Evolutionary conservation across 2,888 invertebrate species (phyloP), one percentile per base, ranked within the genome.

Genomic region (Eumacrocentrus americanus): DNA sequence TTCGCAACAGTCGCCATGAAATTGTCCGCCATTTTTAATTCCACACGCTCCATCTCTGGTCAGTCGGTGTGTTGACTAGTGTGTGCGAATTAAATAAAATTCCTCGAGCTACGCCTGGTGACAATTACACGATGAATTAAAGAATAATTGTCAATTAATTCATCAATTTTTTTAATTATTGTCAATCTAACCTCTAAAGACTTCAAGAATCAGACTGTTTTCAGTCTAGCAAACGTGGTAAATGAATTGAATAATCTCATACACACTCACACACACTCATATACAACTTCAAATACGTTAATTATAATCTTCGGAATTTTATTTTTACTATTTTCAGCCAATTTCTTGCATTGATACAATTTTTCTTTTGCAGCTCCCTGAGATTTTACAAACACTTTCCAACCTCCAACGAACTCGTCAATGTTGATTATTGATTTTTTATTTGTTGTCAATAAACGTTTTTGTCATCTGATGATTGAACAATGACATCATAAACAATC

Each of bases 401-500:
- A n/a, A n/a, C n/a, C n/a, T n/a, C n/a, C n/a, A n/a, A n/a, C n/a
- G n/a, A n/a, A n/a, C 29, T 6, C 29, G 9, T 29, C 29, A 29
- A 29, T 29, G 4, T 29, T 29, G 9, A 29, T 23, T 23, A 12
- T 12, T 23, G 12, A 22, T 42, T 18, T 23, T 23, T 14, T 6
- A 3, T 6, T 23, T 2, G 2, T 46, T 14, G 23, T n/a, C 22
- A 23, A 2, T 3, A 14, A 4, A 46, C 18, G 4, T 50, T 20
- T 23, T 50, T 34, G 18, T 2, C 50, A 50, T 35, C 16, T 29
- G 23, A 46, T 46, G 1, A 11, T 12, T 20, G n/a, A 7, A 6
- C n/a, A 22, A 46, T 46, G 46, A 46, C 46, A 46, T 46, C 46
- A 22, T 46, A 20, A 46, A 46, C 23, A 46, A 46, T 50, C 29